These are phyloP conservation scores for Ormyrus rosae DNA, from an alignment of 2,888 invertebrate genomes.

Conservation along the genomic window DNA sequence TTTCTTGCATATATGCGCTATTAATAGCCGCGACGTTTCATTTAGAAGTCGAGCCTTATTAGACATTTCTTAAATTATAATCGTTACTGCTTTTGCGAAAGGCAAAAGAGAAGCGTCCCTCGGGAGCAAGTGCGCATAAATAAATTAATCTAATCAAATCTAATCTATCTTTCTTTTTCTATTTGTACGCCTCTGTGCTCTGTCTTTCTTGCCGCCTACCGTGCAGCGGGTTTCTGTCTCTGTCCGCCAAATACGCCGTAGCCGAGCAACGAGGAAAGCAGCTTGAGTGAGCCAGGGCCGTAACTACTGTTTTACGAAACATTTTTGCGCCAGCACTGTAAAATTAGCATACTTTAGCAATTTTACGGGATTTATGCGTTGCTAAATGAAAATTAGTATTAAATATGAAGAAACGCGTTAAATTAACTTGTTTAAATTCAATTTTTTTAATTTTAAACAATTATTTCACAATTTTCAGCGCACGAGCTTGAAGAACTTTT, in stretches of 20 bases:
- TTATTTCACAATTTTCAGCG: no score
- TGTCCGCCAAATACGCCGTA: slow-evolving; percentile 30
- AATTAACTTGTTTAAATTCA: no score
- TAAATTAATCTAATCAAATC: slow-evolving; percentile 45
- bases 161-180: slow-evolving; percentile 4
- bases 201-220: not conserved
- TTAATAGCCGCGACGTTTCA: slow-evolving; percentile 1
- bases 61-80: not conserved
- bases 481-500: no score
- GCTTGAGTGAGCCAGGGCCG: slow-evolving; percentile 17
- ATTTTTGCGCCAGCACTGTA: slow-evolving; percentile 1
- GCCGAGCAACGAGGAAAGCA: slow-evolving; percentile 46
- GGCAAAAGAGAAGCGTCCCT: not conserved
- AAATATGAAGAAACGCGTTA: no score
- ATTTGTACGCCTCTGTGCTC: not conserved
- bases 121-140: slow-evolving; percentile 14
- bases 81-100: not conserved
- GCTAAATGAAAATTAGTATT: no score
- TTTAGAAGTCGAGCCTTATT: not conserved
- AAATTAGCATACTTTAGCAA: no score
- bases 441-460: no score
- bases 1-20: not conserved
- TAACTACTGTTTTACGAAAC: not conserved
- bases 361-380: no score
- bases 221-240: slow-evolving; percentile 16